A percentile compares a stretch with the other conserved stretches of the same genome.
Conservation (phyloP, 2,888 invertebrate genomes). For the Salpingus planirostris region DNA sequence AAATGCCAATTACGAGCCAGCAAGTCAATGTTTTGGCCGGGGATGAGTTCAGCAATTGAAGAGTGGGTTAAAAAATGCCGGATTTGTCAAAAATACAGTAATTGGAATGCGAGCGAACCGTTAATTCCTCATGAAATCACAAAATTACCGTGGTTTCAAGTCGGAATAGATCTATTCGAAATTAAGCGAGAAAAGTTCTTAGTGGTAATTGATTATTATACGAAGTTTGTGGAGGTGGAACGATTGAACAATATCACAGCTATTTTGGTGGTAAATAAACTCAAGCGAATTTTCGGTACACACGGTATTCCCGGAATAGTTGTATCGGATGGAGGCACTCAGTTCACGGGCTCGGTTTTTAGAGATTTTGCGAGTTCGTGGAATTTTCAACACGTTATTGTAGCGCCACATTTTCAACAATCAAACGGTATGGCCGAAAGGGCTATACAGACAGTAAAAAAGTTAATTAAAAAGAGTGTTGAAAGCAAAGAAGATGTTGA, state of each 20-base stretch:
- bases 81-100: not conserved
- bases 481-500: too few relatives aligned
- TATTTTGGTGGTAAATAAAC: not conserved
- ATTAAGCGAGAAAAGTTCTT: too few relatives aligned
- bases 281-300: not conserved
- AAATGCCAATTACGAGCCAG: too few relatives aligned
- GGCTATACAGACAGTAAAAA: not conserved
- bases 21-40: not conserved
- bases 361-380: conserved; percentile 1
- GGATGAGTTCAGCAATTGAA: not conserved
- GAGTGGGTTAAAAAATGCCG: not conserved
- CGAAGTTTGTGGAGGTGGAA: not conserved
- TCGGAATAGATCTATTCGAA: not conserved
- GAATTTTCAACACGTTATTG: conserved; percentile 1
- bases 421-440: conserved; percentile 3
- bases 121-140: not conserved
- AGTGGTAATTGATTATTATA: not conserved
- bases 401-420: not conserved
- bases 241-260: not conserved
- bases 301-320: not conserved
- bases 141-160: not conserved
- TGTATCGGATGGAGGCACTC: not conserved
- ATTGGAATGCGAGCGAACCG: not conserved
- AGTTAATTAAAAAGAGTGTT: too few relatives aligned
- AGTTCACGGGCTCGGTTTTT: not conserved